Conservation (phyloP, 2,113 vertebrate genomes). For the Zapornia atra region DNA sequence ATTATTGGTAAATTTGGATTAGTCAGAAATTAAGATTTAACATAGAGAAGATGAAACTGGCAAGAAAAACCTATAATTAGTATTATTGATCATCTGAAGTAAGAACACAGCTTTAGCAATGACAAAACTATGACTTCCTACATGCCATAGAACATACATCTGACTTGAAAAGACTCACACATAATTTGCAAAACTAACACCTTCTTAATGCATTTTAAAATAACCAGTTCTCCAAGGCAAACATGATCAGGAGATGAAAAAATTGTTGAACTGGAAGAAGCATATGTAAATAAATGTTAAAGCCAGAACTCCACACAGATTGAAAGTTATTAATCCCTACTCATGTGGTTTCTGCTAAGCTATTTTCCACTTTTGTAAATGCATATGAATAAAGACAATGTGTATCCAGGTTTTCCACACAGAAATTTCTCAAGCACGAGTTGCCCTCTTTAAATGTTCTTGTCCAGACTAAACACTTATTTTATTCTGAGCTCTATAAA, state of each 20-base stretch:
- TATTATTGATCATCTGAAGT: not conserved
- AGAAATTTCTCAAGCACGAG: not conserved
- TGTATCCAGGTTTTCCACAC: rapidly evolving
- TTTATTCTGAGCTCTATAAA: not conserved
- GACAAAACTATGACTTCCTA: not conserved
- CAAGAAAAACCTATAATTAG: not conserved
- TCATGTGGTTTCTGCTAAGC: not conserved
- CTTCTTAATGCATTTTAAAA: not conserved
- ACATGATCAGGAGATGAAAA: not conserved
- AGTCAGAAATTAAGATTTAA: conserved; percentile 46
- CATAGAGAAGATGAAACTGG: not conserved
- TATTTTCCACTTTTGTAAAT: not conserved
- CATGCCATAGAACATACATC: not conserved
- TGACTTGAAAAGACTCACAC: not conserved
- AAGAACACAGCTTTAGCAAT: not conserved
- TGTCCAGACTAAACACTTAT: not conserved
- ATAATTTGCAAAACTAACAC: not conserved
- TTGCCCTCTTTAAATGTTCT: not conserved
- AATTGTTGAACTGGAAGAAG: not conserved
- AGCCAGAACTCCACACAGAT: not conserved
- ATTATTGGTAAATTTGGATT: conserved; percentile 24
- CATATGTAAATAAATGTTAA: not conserved
- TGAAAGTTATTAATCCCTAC: not conserved
- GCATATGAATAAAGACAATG: not conserved
- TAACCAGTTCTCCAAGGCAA: not conserved